Percentiles rank a stretch among this genome's conserved stretches.
phyloP scores from a whole-genome alignment of 2,113 vertebrate genomes.

The Hippoglossus stenolepis region DNA sequence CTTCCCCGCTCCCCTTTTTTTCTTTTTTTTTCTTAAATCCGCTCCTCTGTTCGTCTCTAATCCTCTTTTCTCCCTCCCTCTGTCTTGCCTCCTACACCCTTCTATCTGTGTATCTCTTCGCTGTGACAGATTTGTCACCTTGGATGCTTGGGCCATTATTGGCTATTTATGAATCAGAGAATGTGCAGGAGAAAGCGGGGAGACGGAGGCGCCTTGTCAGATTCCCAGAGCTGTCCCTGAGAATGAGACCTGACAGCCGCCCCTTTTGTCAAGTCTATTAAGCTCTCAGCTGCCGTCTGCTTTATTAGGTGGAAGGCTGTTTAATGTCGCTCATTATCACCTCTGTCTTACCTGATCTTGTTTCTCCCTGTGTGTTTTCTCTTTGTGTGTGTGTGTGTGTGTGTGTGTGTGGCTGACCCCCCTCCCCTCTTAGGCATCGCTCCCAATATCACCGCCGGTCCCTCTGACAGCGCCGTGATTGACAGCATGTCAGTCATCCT shows the following conservation, averaged over 20 bases:
- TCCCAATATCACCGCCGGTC: slow-evolving; percentile 96
- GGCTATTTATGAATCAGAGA: slow-evolving; percentile 71
- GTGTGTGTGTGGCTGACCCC: background rate
- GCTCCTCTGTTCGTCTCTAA: slow-evolving; percentile 56
- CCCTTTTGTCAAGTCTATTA: slow-evolving; percentile 74
- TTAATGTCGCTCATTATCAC: slow-evolving; percentile 72
- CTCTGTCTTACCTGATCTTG: slow-evolving; percentile 61
- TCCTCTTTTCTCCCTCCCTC: slow-evolving; percentile 57
- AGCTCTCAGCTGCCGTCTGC: slow-evolving; percentile 55
- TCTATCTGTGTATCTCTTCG: slow-evolving; percentile 64
- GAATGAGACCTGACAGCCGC: slow-evolving; percentile 70
- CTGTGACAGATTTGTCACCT: slow-evolving; percentile 72
- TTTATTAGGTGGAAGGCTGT: slow-evolving; percentile 68
- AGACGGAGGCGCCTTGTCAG: slow-evolving; percentile 62
- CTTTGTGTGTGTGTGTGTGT: background rate
- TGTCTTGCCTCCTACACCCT: slow-evolving; percentile 51
- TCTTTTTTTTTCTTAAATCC: slow-evolving; percentile 45
- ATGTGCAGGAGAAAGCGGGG: slow-evolving; percentile 36
- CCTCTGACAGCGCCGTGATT: slow-evolving; percentile 95
- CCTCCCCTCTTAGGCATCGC: slow-evolving; percentile 88
- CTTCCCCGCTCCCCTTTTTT: slow-evolving; percentile 27
- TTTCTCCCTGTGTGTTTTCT: slow-evolving; percentile 14
- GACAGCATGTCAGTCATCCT: slow-evolving; percentile 93
- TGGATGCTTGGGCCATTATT: slow-evolving; percentile 72
- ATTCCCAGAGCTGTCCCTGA: slow-evolving; percentile 51